Base-by-base conservation (phyloP, 92 coral and sea anemone genomes). In the Isaurus tuberculatus region DNA sequence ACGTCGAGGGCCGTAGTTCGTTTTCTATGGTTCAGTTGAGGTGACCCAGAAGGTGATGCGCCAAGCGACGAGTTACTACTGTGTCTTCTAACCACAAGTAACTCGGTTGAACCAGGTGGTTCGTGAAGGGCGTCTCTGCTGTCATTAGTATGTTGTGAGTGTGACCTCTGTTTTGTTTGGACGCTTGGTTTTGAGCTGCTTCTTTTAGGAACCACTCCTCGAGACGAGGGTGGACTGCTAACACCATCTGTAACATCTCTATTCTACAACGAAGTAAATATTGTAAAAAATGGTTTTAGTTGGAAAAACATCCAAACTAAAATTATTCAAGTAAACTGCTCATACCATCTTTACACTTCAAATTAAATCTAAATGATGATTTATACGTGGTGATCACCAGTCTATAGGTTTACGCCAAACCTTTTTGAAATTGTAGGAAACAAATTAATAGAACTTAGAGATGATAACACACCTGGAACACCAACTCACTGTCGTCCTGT, bases 21-120 rank as follows among this genome's bases (percentile, higher is more conserved):
- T 10, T 2, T 22, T 26, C 11, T 75, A 22, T 57, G 81, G 32
- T 6, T 68, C 19, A 66, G 9, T 16, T 5, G 29, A 11, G 68
- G 68, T 33, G 81, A 75, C n/a, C 15, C 81, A n/a, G 69, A 7
- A n/a, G 67, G 46, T 2, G 68, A 1, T 2, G 80, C 51, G 22
- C 67, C 46, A n/a, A 20, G 8, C 8, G 53, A 71, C 7, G 31
- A 40, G 16, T 37, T 71, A 42, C 67, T 2, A 19, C 46, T 31
- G n/a, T 19, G 27, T 32, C 55, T 77, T 6, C 11, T 42, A 15
- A 34, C 37, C 10, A 43, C 20, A 30, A 61, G 60, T 19, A 28
- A 11, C 13, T 58, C 70, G 19, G 82, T 1, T 13, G 60, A 58
- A 10, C 25, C 33, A 36, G 49, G 7, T 16, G 57, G 82, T 60